Evolutionary conservation across 23 tunicate species (phyloP).

Genomic region (Botrylloides violaceus): DNA sequence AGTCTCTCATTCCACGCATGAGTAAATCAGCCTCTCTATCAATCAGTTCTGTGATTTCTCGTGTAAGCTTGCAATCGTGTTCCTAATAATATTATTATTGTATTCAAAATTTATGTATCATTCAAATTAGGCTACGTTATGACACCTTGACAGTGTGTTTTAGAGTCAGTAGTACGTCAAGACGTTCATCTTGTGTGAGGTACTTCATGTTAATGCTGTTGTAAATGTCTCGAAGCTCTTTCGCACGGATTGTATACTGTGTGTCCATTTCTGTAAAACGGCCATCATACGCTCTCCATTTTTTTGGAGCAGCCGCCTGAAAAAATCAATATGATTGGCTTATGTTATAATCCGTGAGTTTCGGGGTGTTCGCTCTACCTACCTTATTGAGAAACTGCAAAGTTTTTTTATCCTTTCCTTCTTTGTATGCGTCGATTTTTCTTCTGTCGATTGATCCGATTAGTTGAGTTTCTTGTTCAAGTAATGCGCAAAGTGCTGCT

Average conservation of each 20-base stretch:
- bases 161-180: slow-evolving; percentile 79
- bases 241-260: slow-evolving; percentile 93
- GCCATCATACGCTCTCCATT: slow-evolving; percentile 97
- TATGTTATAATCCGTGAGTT: neutral
- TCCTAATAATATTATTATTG: slow-evolving; percentile 46
- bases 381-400: slow-evolving; percentile 56
- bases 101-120: neutral
- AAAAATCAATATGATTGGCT: neutral
- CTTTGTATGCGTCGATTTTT: slow-evolving; percentile 44
- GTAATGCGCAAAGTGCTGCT: slow-evolving; percentile 73
- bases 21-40: slow-evolving; percentile 92
- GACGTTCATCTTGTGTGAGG: slow-evolving; percentile 88
- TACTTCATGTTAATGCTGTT: slow-evolving; percentile 94
- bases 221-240: slow-evolving; percentile 93
- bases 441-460: slow-evolving; percentile 79
- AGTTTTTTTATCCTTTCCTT: slow-evolving; percentile 32
- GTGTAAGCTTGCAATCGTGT: slow-evolving; percentile 76
- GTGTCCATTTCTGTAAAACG: slow-evolving; percentile 97
- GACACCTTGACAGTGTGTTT: slow-evolving; percentile 98
- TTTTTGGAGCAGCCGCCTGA: slow-evolving; percentile 97
- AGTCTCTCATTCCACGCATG: slow-evolving; percentile 66
- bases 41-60: slow-evolving; percentile 67
- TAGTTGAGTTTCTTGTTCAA: slow-evolving; percentile 79
- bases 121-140: too few relatives aligned
- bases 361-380: neutral